Base-by-base conservation (phyloP, 2,797 vertebrate species). In the Allenopithecus nigroviridis region DNA sequence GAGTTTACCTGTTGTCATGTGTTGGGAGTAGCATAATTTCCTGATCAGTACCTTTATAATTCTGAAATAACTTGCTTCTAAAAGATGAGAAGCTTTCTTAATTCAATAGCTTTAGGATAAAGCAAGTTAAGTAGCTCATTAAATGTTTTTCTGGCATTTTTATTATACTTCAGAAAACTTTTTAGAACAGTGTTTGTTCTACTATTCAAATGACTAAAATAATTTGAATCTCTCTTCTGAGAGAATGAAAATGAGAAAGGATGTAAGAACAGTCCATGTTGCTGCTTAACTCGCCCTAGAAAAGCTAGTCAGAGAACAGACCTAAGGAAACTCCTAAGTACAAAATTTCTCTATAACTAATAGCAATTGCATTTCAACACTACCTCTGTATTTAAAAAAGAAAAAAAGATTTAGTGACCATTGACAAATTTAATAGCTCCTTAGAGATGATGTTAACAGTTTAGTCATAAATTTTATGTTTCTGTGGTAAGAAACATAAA, bases 381-480 rank as follows among this genome's bases (percentile, higher is more conserved):
- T 76, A 5, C 17, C 79, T 19, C 81, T 59, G 4, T 43, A 53
- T 21, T 75, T 43, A 7, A 53, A 57, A 78, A 0, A n/a, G 36
- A 5, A 28, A 26, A 26, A 16, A 46, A 72, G 46, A 94, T 86
- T 80, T 88, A 57, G 96, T 39, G 70, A 36, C 43, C 33, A 84
- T 39, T 64, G 41, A 57, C 72, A 68, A 95, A 91, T 96, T 85
- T 93, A 74, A 74, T 91, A 83, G 22, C 95, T 91, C 46, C 59
- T 95, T 84, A 57, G 64, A 80, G 46, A 75, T 79, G 80, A 74
- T 39, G 26, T 91, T 96, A 89, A 87, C 48, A 84, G 41, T 75
- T 97, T 75, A 93, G 89, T 91, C 41, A 70, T 89, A 55, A 89
- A 74, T 79, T 96, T 39, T 88, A 43, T 81, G 36, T 74, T 53